These are phyloP conservation scores for Plagodis dolabraria DNA, from an alignment of 2,888 invertebrate species.

Conservation along the genomic window DNA sequence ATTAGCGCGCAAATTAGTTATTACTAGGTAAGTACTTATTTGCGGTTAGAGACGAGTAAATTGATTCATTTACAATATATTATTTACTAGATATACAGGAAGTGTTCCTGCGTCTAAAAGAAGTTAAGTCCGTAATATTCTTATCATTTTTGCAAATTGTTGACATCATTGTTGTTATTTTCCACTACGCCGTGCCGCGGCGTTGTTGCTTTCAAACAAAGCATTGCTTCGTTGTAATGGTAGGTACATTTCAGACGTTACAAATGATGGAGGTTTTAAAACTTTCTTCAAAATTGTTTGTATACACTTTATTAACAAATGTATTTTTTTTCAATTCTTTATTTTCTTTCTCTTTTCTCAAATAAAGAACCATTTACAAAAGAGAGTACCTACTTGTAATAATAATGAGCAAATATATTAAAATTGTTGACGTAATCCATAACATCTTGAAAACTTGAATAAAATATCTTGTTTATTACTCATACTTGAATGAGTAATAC, in stretches of 20 bases:
- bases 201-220: neutral
- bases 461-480: constrained; percentile 31
- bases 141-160: constrained; percentile 23
- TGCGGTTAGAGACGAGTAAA: neutral
- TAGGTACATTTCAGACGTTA: too few relatives aligned
- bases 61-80: constrained; percentile 7
- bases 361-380: neutral
- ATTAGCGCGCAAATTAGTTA: too few relatives aligned
- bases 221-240: too few relatives aligned
- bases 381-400: neutral
- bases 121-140: constrained; percentile 18
- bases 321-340: too few relatives aligned
- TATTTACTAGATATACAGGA: constrained; percentile 13
- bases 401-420: neutral
- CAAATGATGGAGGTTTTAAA: too few relatives aligned
- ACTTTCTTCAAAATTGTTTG: too few relatives aligned
- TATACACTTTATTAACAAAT: too few relatives aligned
- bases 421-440: constrained; percentile 14
- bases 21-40: too few relatives aligned
- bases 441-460: constrained; percentile 11
- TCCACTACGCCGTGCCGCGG: neutral
- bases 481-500: constrained; percentile 57
- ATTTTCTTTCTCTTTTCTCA: too few relatives aligned
- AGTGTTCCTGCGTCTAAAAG: constrained; percentile 8
- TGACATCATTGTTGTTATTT: constrained; percentile 7